These are phyloP conservation scores for Copsychus sechellarum DNA, from an alignment of 2,113 vertebrate genomes.

Conservation along the genomic window DNA sequence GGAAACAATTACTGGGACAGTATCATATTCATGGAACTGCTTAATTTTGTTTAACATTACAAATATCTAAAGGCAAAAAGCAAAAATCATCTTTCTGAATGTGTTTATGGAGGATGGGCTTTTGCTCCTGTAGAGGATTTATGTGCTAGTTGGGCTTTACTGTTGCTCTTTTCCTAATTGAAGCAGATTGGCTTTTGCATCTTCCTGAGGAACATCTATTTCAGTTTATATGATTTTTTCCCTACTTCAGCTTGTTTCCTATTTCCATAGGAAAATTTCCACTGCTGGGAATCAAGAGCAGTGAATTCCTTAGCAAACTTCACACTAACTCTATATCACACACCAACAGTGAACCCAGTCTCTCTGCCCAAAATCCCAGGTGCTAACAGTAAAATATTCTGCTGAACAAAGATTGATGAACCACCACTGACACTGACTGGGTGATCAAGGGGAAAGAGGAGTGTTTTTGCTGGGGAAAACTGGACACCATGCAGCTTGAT, in stretches of 20 bases:
- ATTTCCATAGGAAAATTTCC: background rate
- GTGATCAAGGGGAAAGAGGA: background rate
- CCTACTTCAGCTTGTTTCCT: background rate
- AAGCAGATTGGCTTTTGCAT: background rate
- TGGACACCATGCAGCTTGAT: background rate
- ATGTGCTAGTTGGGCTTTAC: background rate
- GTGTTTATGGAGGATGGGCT: background rate
- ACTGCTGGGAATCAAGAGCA: background rate
- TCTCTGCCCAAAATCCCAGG: background rate
- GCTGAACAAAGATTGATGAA: background rate
- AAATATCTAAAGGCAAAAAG: background rate
- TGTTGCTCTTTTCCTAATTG: background rate
- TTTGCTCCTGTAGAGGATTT: background rate
- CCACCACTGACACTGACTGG: too few relatives aligned
- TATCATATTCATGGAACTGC: background rate
- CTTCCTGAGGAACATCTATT: background rate
- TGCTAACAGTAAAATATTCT: background rate
- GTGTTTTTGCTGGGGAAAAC: background rate
- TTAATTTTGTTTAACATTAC: background rate
- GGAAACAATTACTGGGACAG: background rate
- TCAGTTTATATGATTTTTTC: background rate
- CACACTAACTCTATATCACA: background rate
- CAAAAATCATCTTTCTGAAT: background rate
- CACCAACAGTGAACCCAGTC: background rate
- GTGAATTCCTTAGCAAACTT: background rate